Percentiles rank a stretch among this genome's conserved stretches.
Evolutionary conservation across 2,888 invertebrate genomes (phyloP).

Genomic region (Pyrrhia umbra): DNA sequence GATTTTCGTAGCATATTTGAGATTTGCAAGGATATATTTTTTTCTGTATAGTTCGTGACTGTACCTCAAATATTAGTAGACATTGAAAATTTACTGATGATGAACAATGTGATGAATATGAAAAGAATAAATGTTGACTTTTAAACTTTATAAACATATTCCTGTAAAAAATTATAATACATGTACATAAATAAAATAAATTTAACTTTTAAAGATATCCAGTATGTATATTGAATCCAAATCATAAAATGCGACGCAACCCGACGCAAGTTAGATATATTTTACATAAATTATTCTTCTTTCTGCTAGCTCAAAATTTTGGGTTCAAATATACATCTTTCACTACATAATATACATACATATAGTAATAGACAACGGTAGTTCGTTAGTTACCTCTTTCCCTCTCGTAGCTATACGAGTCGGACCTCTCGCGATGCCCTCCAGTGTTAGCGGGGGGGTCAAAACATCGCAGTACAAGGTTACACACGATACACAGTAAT

Average conservation of each 20-base stretch:
- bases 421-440: conserved; percentile 85
- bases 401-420: conserved; percentile 92
- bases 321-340: neutral
- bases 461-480: conserved; percentile 77
- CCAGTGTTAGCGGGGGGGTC: conserved; percentile 84
- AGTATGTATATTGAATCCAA: neutral
- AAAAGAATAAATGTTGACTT: neutral
- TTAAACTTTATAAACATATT: neutral
- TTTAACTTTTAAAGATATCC: too few species aligned
- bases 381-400: conserved; percentile 92
- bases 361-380: neutral
- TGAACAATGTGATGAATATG: conserved; percentile 44
- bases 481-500: conserved; percentile 63
- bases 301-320: too few species aligned
- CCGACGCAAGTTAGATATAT: too few species aligned
- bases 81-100: conserved; percentile 48
- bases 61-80: conserved; percentile 54
- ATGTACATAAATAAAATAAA: neutral
- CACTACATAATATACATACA: neutral
- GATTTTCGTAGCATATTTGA: neutral
- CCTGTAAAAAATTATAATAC: neutral
- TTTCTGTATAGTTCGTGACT: conserved; percentile 18
- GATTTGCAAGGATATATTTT: neutral
- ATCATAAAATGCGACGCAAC: too few species aligned
- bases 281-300: too few species aligned